Evolutionary conservation across 2,113 vertebrate genomes (phyloP).

Genomic region (Epinephelus cyanopodus): DNA sequence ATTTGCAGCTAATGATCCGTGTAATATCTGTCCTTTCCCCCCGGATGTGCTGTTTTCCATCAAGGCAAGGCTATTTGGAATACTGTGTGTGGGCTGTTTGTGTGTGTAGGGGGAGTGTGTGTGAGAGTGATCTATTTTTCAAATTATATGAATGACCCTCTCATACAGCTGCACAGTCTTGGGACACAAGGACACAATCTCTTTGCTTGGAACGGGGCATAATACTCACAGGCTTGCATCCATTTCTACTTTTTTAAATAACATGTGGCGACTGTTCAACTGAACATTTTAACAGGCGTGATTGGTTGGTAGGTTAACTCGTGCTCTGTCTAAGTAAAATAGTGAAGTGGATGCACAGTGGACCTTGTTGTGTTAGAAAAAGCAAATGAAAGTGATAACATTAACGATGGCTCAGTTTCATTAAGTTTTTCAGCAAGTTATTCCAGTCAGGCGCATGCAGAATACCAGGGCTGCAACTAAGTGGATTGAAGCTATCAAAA

Average conservation of each 20-base stretch:
- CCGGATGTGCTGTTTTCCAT: slow-evolving; percentile 79
- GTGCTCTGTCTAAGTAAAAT: not conserved
- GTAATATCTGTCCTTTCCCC: slow-evolving; percentile 86
- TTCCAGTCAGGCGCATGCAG: too few species aligned
- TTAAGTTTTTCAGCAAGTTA: too few species aligned
- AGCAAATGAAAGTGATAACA: too few species aligned
- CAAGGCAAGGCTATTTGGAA: slow-evolving; percentile 80
- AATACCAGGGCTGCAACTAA: too few species aligned
- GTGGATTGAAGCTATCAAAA: too few species aligned
- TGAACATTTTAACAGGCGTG: not conserved
- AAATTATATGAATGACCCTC: slow-evolving; percentile 68
- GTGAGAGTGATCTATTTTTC: slow-evolving; percentile 50
- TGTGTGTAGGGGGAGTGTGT: slow-evolving; percentile 26
- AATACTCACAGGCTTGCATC: not conserved
- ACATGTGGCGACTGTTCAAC: not conserved
- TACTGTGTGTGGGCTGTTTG: slow-evolving; percentile 42
- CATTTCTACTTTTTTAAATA: not conserved
- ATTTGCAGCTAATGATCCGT: slow-evolving; percentile 90
- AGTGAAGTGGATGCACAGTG: too few species aligned
- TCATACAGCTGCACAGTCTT: slow-evolving; percentile 35
- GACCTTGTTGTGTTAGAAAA: not conserved
- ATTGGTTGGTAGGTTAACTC: not conserved
- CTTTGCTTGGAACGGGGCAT: slow-evolving; percentile 4
- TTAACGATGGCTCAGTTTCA: too few species aligned
- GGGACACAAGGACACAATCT: slow-evolving; percentile 33